phyloP scores from a whole-genome alignment of 2,113 vertebrate genomes.

The Callionymus lyra region DNA sequence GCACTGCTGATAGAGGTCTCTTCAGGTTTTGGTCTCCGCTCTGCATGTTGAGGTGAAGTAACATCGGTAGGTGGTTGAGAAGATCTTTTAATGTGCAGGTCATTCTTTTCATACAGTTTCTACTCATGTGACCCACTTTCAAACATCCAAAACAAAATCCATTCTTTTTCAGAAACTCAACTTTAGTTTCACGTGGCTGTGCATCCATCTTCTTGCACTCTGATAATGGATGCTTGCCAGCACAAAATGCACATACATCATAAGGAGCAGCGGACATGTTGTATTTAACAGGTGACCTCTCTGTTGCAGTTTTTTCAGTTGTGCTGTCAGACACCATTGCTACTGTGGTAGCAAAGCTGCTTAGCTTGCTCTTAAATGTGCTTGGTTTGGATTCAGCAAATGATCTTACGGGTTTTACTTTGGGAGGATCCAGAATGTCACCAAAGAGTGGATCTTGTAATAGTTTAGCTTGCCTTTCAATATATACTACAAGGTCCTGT shows the following conservation, averaged over 20 bases:
- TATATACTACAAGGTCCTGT: neutral
- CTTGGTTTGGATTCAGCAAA: neutral
- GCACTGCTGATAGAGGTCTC: neutral
- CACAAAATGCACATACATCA: neutral
- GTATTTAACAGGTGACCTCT: neutral
- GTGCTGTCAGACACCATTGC: neutral
- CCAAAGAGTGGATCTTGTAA: neutral
- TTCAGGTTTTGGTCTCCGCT: neutral
- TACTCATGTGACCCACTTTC: neutral
- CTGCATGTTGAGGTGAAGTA: neutral
- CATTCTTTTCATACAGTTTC: neutral
- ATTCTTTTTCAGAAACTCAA: neutral
- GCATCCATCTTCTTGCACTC: neutral
- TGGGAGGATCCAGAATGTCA: neutral
- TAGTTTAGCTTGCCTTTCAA: neutral
- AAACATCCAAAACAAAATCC: constrained; percentile 1
- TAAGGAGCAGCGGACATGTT: too few species aligned
- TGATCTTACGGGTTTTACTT: neutral
- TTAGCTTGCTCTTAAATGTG: neutral
- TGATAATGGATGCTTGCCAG: neutral
- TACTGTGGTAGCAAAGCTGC: neutral
- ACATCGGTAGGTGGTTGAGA: neutral
- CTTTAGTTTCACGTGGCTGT: neutral
- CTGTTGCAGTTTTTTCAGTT: neutral
- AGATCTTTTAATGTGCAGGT: neutral